A percentile compares a stretch with the other conserved stretches of the same genome.
These are phyloP conservation scores for Stenurella melanura DNA, from an alignment of 2,888 invertebrate genomes.

Conservation along the genomic window DNA sequence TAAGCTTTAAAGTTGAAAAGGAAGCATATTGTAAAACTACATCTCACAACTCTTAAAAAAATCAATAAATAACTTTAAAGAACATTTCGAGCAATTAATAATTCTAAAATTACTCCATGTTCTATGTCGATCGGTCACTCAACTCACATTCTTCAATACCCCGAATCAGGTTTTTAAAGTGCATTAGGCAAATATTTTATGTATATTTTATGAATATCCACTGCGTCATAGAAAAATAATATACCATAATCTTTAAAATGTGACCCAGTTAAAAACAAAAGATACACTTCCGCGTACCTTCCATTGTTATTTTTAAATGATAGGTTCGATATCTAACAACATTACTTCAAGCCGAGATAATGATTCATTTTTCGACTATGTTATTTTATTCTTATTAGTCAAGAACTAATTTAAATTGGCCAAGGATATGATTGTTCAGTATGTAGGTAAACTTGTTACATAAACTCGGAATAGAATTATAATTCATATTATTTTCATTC, in stretches of 20 bases:
- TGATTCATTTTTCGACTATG: constrained; percentile 15
- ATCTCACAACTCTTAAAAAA: too few species aligned
- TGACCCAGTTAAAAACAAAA: constrained; percentile 17
- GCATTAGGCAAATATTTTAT: constrained; percentile 8
- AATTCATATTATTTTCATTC: constrained; percentile 31
- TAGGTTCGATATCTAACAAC: constrained; percentile 12
- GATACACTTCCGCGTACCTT: constrained; percentile 1
- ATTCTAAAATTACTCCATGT: too few species aligned
- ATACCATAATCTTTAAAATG: constrained; percentile 7
- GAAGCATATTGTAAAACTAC: too few species aligned
- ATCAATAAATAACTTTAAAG: too few species aligned
- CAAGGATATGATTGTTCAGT: constrained; percentile 28
- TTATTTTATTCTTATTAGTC: constrained; percentile 14
- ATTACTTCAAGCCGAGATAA: constrained; percentile 9
- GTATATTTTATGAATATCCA: constrained; percentile 20
- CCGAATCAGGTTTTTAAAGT: background rate
- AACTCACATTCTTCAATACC: background rate
- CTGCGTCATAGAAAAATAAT: constrained; percentile 15
- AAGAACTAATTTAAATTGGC: constrained; percentile 28
- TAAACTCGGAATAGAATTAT: constrained; percentile 17
- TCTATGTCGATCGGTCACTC: background rate
- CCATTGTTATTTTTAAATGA: constrained; percentile 6
- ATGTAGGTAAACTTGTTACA: constrained; percentile 26
- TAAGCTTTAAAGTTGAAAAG: too few species aligned
- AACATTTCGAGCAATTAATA: too few species aligned